Percentiles rank a stretch among this genome's conserved stretches.
phyloP scores from a whole-genome alignment of 2,797 vertebrate genomes.

The Synanceia verrucosa region DNA sequence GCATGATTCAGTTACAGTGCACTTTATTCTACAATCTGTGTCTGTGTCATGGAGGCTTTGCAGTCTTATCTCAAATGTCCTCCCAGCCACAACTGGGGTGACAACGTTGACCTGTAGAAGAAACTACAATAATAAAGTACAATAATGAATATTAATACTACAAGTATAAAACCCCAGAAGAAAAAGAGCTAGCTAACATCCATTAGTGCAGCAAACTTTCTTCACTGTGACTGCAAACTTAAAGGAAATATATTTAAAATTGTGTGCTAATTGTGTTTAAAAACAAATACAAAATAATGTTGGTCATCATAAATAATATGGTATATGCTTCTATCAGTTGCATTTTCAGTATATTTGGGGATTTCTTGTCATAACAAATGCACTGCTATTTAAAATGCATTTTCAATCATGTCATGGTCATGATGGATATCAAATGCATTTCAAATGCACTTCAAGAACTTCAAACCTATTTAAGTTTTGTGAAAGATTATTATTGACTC shows the following conservation, averaged over 20 bases:
- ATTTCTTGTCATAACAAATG: neutral
- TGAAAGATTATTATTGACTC: neutral
- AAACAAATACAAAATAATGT: neutral
- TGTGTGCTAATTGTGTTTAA: neutral
- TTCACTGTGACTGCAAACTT: conserved; percentile 13
- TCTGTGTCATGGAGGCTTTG: conserved; percentile 41
- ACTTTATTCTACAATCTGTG: conserved; percentile 76
- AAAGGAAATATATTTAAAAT: conserved; percentile 5
- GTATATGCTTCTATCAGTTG: conserved; percentile 5
- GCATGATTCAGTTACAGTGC: conserved; percentile 67
- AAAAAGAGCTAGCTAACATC: neutral
- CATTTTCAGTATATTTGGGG: conserved; percentile 20
- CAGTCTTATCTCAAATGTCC: conserved; percentile 36
- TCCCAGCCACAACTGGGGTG: conserved; percentile 14
- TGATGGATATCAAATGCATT: conserved; percentile 2
- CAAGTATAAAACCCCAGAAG: conserved; percentile 16
- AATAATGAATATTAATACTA: conserved; percentile 1
- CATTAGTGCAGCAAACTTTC: neutral
- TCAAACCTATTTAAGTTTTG: neutral
- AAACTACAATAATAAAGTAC: conserved; percentile 9
- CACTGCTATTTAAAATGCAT: conserved; percentile 3
- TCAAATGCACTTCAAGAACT: neutral
- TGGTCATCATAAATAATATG: conserved; percentile 3
- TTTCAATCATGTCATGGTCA: conserved; percentile 4
- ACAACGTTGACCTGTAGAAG: neutral